Conservation (phyloP, 2,888 invertebrate species). For the Temnothorax ravouxi region DNA sequence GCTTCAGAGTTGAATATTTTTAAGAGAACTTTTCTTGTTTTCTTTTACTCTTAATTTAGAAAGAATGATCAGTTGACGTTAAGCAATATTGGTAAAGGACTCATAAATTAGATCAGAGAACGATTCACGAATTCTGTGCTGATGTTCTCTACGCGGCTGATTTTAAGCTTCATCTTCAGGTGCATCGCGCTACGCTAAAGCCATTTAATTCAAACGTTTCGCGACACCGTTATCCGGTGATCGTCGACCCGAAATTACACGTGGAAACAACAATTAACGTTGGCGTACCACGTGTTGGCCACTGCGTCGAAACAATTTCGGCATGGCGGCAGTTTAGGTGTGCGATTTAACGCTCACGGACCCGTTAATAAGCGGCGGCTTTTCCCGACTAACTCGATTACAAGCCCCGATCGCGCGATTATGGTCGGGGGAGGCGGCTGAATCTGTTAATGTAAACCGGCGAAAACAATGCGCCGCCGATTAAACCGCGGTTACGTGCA, state of each 20-base stretch:
- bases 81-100: background rate
- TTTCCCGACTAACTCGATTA: conserved; percentile 66
- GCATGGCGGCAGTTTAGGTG: conserved; percentile 51
- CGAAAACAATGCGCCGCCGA: conserved; percentile 58
- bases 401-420: conserved; percentile 56
- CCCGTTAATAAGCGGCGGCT: conserved; percentile 57
- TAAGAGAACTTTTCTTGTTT: background rate
- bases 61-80: background rate
- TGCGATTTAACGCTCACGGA: conserved; percentile 41
- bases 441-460: conserved; percentile 55
- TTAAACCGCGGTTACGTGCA: conserved; percentile 56
- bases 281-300: conserved; percentile 35
- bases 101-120: background rate
- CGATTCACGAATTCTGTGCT: background rate
- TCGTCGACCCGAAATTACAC: conserved; percentile 66
- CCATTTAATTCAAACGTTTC: conserved; percentile 63
- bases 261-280: conserved; percentile 60
- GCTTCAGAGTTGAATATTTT: conserved; percentile 12
- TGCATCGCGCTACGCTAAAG: conserved; percentile 18
- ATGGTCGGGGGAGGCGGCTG: conserved; percentile 17
- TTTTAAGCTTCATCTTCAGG: conserved; percentile 14
- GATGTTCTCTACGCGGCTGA: background rate
- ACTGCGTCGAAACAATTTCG: conserved; percentile 48
- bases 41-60: background rate
- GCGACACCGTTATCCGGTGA: conserved; percentile 45